Evolutionary conservation across 1,140 invertebrate genomes (phyloP).

Genomic region (Nylanderia fulva): DNA sequence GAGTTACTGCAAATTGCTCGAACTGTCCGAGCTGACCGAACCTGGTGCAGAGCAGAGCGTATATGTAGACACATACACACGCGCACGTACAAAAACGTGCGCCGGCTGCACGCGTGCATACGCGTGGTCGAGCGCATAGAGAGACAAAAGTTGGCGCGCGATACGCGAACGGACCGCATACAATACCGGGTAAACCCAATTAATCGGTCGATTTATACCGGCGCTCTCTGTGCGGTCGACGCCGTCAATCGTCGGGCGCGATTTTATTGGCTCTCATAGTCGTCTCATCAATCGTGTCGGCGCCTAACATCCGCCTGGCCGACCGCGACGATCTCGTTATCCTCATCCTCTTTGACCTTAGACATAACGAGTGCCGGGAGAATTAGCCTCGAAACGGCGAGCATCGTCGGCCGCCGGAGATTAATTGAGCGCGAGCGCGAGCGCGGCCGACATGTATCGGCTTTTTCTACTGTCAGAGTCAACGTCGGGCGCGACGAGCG

Average conservation of each 20-base stretch:
- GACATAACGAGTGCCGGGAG: conserved; percentile 45
- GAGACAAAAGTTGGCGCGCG: conserved; percentile 59
- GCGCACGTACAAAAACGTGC: not conserved
- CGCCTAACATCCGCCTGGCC: conserved; percentile 42
- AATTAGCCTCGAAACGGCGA: conserved; percentile 48
- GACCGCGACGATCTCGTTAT: conserved; percentile 63
- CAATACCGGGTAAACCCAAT: conserved; percentile 64
- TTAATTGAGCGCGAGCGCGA: conserved; percentile 64
- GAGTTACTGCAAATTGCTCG: conserved; percentile 79
- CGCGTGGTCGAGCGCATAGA: not conserved
- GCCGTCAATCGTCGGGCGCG: conserved; percentile 47
- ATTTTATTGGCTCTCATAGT: conserved; percentile 76
- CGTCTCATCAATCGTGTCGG: conserved; percentile 67
- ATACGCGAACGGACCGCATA: not conserved
- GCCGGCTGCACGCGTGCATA: not conserved
- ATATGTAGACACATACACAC: not conserved
- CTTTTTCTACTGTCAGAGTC: conserved; percentile 24
- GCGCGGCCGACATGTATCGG: conserved; percentile 44
- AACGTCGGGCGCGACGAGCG: not conserved
- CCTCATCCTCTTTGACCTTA: conserved; percentile 55
- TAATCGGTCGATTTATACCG: conserved; percentile 77
- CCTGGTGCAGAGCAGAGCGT: too few species aligned
- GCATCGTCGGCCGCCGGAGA: conserved; percentile 20
- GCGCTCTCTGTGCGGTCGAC: not conserved
- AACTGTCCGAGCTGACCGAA: conserved; percentile 38